These are phyloP conservation scores for Lydus trimaculatus DNA, from an alignment of 2,888 invertebrate species.

Conservation along the genomic window DNA sequence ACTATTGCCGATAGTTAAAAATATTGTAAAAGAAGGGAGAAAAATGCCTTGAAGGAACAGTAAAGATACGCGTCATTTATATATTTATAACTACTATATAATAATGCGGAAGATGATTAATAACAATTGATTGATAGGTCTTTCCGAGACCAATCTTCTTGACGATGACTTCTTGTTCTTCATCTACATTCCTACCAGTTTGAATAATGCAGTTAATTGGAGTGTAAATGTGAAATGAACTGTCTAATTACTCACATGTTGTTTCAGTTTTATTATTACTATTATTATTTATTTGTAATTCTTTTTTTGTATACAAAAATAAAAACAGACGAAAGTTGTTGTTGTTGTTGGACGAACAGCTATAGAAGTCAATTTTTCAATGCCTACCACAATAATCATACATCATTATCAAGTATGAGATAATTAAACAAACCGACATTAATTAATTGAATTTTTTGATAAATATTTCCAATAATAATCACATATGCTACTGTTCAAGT, in stretches of 20 bases:
- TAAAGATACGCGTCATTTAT: background rate
- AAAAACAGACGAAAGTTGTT: conserved; percentile 2
- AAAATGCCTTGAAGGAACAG: background rate
- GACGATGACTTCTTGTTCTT: conserved; percentile 4
- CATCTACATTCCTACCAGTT: conserved; percentile 14
- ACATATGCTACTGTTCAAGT: conserved; percentile 18
- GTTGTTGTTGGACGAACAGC: conserved; percentile 15
- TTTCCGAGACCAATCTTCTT: background rate
- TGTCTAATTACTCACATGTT: conserved; percentile 21
- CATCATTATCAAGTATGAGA: conserved; percentile 21
- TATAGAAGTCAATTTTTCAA: conserved; percentile 20
- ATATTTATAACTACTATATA: conserved; percentile 3
- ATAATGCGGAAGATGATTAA: conserved; percentile 14
- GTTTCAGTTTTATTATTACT: conserved; percentile 20
- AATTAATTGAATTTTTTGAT: conserved; percentile 21
- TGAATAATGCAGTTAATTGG: conserved; percentile 22
- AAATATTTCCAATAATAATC: conserved; percentile 17
- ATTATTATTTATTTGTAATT: background rate
- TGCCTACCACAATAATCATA: conserved; percentile 16
- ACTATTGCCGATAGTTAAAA: no score
- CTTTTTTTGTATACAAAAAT: background rate
- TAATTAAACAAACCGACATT: conserved; percentile 21
- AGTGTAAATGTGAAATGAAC: conserved; percentile 23
- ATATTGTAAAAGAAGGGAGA: background rate
- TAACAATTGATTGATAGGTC: conserved; percentile 20